Evolutionary conservation across 1,140 invertebrate genomes (phyloP).

Genomic region (Microvelia longipes): DNA sequence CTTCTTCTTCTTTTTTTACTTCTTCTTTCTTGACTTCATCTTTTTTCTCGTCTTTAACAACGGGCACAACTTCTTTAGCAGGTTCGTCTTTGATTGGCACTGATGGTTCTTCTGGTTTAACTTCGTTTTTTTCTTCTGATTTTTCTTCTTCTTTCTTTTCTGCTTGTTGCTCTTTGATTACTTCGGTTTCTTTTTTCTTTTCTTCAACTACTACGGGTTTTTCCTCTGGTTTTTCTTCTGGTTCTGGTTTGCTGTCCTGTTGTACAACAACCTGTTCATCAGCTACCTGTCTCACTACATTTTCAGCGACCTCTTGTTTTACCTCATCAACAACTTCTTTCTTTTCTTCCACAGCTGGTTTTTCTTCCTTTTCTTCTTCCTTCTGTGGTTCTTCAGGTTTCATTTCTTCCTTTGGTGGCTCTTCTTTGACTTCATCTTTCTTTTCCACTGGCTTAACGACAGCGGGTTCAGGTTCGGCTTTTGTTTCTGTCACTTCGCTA

Average conservation of each 20-base stretch:
- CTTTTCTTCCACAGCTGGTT: constrained; percentile 14
- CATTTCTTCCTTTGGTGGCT: constrained; percentile 8
- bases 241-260: constrained; percentile 7
- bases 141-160: constrained; percentile 8
- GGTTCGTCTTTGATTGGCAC: not conserved
- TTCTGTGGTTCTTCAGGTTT: constrained; percentile 11
- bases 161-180: not conserved
- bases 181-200: constrained; percentile 5
- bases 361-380: constrained; percentile 11
- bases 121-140: constrained; percentile 8
- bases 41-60: not conserved
- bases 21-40: not conserved
- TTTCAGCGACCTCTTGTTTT: not conserved
- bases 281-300: constrained; percentile 6
- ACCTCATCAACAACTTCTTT: constrained; percentile 4
- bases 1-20: constrained; percentile 6
- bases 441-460: not conserved
- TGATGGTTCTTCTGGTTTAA: not conserved
- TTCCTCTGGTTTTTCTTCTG: constrained; percentile 16
- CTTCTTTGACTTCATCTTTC: constrained; percentile 6
- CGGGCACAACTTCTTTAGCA: not conserved
- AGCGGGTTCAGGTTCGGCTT: not conserved
- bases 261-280: constrained; percentile 6
- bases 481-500: not conserved
- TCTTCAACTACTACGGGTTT: constrained; percentile 10